A percentile compares a stretch with the other conserved stretches of the same genome.
Evolutionary conservation across 2,797 vertebrate species (phyloP).

Genomic region (Simalia tracyae): DNA sequence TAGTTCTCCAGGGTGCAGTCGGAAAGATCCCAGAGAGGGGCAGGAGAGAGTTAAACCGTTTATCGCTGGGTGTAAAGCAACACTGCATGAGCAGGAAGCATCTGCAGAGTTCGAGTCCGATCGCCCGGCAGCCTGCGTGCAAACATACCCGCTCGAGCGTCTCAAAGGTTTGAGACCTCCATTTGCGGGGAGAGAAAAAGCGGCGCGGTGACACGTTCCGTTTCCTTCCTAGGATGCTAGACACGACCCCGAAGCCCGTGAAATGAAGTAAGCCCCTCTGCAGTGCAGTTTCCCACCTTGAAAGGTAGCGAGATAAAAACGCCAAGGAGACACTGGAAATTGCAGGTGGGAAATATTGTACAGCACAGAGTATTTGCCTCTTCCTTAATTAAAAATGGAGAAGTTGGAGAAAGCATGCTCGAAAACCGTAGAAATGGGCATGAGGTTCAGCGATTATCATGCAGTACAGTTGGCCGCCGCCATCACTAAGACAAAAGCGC

Average conservation of each 20-base stretch:
- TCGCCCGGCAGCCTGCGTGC: not conserved
- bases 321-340: not conserved
- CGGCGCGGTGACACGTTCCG: not conserved
- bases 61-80: not conserved
- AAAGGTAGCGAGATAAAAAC: not conserved
- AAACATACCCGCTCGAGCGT: not conserved
- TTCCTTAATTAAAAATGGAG: not conserved
- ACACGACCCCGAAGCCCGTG: not conserved
- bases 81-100: constrained; percentile 1
- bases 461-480: not conserved
- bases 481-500: not conserved
- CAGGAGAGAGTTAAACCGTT: constrained; percentile 12
- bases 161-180: not conserved
- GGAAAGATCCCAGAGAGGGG: not conserved
- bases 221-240: not conserved
- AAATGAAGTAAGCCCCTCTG: not conserved
- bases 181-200: not conserved
- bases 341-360: not conserved
- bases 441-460: not conserved
- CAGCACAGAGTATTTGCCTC: not conserved
- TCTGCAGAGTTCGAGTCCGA: not conserved
- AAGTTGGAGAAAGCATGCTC: not conserved
- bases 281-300: not conserved
- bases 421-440: not conserved
- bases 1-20: not conserved